Conservation (phyloP, 2,797 vertebrate genomes). For the Serranus cabrilla region DNA sequence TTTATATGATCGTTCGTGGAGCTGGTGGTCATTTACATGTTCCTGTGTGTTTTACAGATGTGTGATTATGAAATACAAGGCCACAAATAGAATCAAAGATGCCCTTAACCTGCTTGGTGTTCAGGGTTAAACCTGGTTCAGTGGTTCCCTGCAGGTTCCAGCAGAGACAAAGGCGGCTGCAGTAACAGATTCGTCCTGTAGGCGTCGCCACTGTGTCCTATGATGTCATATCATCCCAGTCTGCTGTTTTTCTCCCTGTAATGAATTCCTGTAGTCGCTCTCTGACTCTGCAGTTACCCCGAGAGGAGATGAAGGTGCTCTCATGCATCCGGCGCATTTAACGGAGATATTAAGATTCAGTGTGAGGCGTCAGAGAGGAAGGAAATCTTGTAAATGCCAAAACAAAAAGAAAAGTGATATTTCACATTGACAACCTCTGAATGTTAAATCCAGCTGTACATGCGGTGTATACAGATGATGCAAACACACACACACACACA, state of each 20-base stretch:
- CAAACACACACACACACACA: slow-evolving; percentile 16
- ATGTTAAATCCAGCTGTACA: slow-evolving; percentile 13
- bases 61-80: no score
- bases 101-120: no score
- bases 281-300: slow-evolving; percentile 60
- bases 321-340: background rate
- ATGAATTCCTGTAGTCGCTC: slow-evolving; percentile 52
- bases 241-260: slow-evolving; percentile 58
- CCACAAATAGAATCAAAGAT: no score
- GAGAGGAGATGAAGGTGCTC: slow-evolving; percentile 19
- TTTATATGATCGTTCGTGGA: no score
- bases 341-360: background rate
- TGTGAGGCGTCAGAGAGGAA: background rate
- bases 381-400: slow-evolving; percentile 1
- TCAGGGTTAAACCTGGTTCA: background rate
- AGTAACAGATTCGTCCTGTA: slow-evolving; percentile 62
- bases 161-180: slow-evolving; percentile 64
- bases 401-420: slow-evolving; percentile 1
- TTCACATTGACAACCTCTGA: background rate
- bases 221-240: slow-evolving; percentile 73
- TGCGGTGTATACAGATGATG: slow-evolving; percentile 4
- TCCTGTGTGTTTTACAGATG: no score
- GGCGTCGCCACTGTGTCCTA: slow-evolving; percentile 75
- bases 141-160: background rate
- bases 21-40: no score